These are phyloP conservation scores for Alligator mississippiensis DNA, from an alignment of 2,113 vertebrate genomes.

Conservation along the genomic window DNA sequence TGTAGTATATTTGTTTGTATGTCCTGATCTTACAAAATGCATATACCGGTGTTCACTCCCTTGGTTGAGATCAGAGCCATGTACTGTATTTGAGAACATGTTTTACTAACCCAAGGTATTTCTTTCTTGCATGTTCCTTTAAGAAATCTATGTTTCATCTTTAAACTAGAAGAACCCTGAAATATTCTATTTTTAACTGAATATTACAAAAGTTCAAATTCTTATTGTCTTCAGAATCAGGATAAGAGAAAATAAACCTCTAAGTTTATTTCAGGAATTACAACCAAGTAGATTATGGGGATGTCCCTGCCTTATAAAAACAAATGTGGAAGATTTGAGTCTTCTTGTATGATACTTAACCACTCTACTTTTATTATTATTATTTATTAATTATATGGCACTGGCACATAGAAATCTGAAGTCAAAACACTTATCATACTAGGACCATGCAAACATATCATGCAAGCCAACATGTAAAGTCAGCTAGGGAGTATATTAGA, in stretches of 20 bases:
- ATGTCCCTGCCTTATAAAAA: neutral
- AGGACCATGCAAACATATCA: too few species aligned
- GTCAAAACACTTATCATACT: neutral
- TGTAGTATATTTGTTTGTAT: neutral
- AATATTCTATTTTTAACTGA: neutral
- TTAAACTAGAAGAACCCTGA: neutral
- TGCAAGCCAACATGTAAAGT: too few species aligned
- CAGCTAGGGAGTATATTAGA: too few species aligned
- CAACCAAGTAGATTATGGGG: neutral
- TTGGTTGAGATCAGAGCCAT: neutral
- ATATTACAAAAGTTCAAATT: rapidly evolving
- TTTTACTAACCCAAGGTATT: neutral
- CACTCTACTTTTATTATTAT: neutral
- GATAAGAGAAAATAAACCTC: neutral
- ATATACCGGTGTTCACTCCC: neutral
- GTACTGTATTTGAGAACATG: neutral
- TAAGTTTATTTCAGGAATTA: neutral
- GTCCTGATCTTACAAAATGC: neutral
- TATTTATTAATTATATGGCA: neutral
- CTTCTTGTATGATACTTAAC: neutral
- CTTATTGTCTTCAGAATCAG: neutral
- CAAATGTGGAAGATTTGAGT: neutral
- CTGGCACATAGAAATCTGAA: neutral
- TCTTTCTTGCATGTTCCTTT: neutral
- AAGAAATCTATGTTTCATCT: neutral